Conservation (phyloP, 2,113 vertebrate genomes). For the Microtus montanus region DNA sequence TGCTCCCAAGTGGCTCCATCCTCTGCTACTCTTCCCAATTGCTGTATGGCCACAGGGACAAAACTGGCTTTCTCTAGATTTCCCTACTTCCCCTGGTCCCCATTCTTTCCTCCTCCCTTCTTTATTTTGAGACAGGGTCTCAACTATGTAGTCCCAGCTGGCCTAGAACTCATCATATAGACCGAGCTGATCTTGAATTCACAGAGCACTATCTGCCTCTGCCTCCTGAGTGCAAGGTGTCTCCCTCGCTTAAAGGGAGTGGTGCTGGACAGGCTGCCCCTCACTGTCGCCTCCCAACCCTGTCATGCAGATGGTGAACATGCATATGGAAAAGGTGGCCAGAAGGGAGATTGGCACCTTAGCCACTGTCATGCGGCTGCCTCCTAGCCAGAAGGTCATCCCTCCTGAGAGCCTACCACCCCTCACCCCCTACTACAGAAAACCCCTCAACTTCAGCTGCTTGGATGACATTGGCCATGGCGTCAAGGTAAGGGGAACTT, state of each 20-base stretch:
- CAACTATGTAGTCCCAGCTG: neutral
- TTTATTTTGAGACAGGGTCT: neutral
- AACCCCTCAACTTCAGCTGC: constrained; percentile 88
- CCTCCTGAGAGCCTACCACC: constrained; percentile 77
- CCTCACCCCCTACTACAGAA: constrained; percentile 87
- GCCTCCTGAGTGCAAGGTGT: neutral
- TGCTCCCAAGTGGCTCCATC: constrained; percentile 54
- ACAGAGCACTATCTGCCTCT: neutral
- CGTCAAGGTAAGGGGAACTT: constrained; percentile 84
- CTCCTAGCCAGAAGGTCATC: constrained; percentile 78
- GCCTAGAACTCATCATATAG: neutral
- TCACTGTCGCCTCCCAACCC: neutral
- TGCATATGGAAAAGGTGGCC: constrained; percentile 92
- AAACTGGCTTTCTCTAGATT: neutral
- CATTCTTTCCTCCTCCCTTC: neutral
- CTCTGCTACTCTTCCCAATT: constrained; percentile 33
- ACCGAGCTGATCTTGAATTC: too few species aligned
- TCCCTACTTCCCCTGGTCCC: neutral
- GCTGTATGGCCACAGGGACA: neutral
- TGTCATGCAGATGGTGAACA: constrained; percentile 85
- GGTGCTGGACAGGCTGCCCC: too few species aligned
- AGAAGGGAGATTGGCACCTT: constrained; percentile 89
- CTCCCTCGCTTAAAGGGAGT: neutral
- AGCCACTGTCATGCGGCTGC: constrained; percentile 81
- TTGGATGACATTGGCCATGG: constrained; percentile 92